Evolutionary conservation across 2,113 vertebrate species (phyloP).

Genomic region (Trachemys scripta): DNA sequence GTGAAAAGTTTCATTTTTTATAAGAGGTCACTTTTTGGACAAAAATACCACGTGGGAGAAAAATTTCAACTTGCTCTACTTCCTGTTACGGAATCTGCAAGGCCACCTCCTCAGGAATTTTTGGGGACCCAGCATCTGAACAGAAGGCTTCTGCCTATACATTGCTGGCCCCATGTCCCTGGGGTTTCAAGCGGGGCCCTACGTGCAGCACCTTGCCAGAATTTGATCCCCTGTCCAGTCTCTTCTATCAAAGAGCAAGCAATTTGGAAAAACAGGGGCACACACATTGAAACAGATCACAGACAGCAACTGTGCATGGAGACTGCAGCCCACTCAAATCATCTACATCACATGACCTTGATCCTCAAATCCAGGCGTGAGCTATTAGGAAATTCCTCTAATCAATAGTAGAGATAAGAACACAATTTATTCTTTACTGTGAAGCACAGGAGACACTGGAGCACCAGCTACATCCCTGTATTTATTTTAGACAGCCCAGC

Average conservation of each 20-base stretch:
- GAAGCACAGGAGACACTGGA: constrained; percentile 27
- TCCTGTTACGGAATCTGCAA: background rate
- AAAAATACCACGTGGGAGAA: background rate
- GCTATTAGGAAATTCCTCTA: constrained; percentile 5
- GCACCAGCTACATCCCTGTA: background rate
- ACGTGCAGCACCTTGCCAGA: constrained; percentile 2
- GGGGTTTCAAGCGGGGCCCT: background rate
- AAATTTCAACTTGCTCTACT: background rate
- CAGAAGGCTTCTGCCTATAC: background rate
- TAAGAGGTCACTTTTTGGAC: background rate
- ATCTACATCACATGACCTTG: background rate
- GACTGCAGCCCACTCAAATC: background rate
- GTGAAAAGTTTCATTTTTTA: background rate
- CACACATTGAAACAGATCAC: constrained; percentile 6
- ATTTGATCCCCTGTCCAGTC: background rate
- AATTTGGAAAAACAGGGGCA: background rate
- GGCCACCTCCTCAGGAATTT: background rate
- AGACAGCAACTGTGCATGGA: constrained; percentile 28
- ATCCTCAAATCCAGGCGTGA: constrained; percentile 39
- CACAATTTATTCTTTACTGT: constrained; percentile 46
- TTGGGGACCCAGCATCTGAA: background rate
- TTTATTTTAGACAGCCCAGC: constrained; percentile 41
- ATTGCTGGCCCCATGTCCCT: background rate
- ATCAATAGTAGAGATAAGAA: constrained; percentile 14
- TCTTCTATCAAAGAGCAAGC: constrained; percentile 11